Percentiles rank a stretch among this genome's conserved stretches.
Evolutionary conservation across 2,113 vertebrate species (phyloP).

Genomic region (Phalacrocorax brasilianus): DNA sequence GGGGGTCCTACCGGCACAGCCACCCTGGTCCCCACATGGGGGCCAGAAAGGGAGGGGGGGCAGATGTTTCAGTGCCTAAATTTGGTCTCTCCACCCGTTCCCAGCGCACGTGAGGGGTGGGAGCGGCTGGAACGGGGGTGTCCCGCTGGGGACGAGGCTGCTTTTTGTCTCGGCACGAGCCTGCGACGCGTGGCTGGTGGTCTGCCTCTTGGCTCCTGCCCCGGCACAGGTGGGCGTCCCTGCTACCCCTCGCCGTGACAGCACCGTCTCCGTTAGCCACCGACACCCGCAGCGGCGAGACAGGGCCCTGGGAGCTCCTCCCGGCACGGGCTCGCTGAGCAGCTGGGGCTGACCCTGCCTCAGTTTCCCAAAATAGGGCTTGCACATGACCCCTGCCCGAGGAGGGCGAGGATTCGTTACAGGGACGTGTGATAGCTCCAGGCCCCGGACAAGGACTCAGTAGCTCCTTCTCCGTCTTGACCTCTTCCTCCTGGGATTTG

Average conservation of each 20-base stretch:
- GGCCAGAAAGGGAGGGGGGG: too few species aligned
- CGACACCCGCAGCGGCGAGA: rapidly evolving
- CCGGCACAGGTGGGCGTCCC: not conserved
- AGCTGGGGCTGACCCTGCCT: constrained; percentile 43
- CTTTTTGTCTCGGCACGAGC: not conserved
- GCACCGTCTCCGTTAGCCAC: rapidly evolving
- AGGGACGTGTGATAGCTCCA: not conserved
- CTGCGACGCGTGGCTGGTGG: not conserved
- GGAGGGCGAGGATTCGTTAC: not conserved
- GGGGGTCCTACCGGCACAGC: not conserved
- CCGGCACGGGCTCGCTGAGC: rapidly evolving
- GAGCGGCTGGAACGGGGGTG: not conserved
- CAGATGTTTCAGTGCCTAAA: not conserved
- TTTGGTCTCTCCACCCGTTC: not conserved
- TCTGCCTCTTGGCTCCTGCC: not conserved
- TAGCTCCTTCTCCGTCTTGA: not conserved
- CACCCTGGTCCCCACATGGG: rapidly evolving
- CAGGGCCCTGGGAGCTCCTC: rapidly evolving
- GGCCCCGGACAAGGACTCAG: rapidly evolving
- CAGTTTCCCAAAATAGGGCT: constrained; percentile 60
- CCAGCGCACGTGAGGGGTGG: rapidly evolving
- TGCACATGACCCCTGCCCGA: not conserved
- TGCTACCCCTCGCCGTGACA: not conserved
- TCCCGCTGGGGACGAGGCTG: not conserved
- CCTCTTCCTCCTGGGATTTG: not conserved